These are phyloP conservation scores for Heliconius himera DNA, from an alignment of 1,140 invertebrate species.

Conservation along the genomic window DNA sequence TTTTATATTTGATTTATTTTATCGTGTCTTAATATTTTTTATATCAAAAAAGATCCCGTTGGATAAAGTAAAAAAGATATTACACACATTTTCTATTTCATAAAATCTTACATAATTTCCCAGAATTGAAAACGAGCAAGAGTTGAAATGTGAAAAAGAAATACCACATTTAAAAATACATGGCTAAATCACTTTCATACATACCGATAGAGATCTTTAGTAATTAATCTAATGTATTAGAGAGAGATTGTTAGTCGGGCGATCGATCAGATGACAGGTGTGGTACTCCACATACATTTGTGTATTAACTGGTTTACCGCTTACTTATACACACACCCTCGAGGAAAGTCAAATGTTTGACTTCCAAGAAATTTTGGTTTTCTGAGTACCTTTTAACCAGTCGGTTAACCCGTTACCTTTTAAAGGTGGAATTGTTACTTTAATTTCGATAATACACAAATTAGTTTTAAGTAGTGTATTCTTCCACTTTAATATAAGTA, in stretches of 20 bases:
- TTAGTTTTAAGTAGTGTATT: no score
- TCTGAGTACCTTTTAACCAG: conserved; percentile 31
- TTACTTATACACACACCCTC: conserved; percentile 18
- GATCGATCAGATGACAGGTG: conserved; percentile 26
- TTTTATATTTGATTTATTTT: not conserved
- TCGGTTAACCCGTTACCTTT: conserved; percentile 31
- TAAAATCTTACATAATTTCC: not conserved
- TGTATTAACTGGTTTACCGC: conserved; percentile 35
- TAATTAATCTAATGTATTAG: conserved; percentile 11
- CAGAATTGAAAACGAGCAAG: not conserved
- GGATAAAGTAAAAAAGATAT: not conserved
- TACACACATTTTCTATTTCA: not conserved
- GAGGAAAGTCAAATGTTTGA: conserved; percentile 41
- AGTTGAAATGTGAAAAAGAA: not conserved
- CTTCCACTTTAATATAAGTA: no score
- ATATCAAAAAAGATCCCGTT: not conserved
- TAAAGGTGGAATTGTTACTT: not conserved
- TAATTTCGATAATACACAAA: not conserved
- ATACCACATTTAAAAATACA: not conserved
- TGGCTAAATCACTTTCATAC: conserved; percentile 8
- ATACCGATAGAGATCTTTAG: not conserved
- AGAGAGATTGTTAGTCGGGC: not conserved
- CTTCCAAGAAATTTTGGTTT: conserved; percentile 41
- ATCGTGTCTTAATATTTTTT: not conserved
- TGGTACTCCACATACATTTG: conserved; percentile 26